These are phyloP conservation scores for Propithecus coquereli DNA, from an alignment of 2,113 vertebrate genomes.

Conservation along the genomic window DNA sequence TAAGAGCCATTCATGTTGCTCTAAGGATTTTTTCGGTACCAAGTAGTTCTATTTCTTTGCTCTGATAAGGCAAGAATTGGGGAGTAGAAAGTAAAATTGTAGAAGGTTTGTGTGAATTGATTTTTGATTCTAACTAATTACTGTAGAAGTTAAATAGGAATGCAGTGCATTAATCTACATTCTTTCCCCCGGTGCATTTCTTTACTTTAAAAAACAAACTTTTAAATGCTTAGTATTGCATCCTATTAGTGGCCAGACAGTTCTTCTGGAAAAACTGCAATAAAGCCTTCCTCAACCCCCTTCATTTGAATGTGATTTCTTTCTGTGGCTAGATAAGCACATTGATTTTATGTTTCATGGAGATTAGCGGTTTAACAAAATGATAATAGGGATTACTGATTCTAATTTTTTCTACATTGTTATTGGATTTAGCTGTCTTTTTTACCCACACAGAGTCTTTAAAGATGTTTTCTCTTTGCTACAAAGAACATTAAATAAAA, in stretches of 20 bases:
- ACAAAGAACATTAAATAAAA: slow-evolving; percentile 23
- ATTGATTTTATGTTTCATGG: slow-evolving; percentile 57
- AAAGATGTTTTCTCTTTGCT: slow-evolving; percentile 13
- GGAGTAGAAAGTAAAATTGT: not conserved
- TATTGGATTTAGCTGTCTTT: slow-evolving; percentile 23
- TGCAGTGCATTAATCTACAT: not conserved
- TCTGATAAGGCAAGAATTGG: not conserved
- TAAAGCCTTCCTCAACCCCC: not conserved
- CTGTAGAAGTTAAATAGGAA: not conserved
- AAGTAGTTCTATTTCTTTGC: slow-evolving; percentile 10
- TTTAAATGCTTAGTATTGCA: not conserved
- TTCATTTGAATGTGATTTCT: slow-evolving; percentile 25
- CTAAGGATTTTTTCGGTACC: not conserved
- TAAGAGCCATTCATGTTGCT: not conserved
- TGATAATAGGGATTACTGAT: slow-evolving; percentile 16
- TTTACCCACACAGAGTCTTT: not conserved
- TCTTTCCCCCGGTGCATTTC: not conserved
- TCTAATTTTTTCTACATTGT: slow-evolving; percentile 15
- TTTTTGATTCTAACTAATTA: not conserved
- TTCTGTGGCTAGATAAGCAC: not conserved
- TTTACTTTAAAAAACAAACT: not conserved
- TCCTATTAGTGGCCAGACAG: not conserved
- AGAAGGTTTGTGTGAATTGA: not conserved
- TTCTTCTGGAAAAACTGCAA: not conserved
- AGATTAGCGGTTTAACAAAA: slow-evolving; percentile 49